phyloP scores from a whole-genome alignment of 2,113 vertebrate genomes.

The Gallinago paraguaiae region DNA sequence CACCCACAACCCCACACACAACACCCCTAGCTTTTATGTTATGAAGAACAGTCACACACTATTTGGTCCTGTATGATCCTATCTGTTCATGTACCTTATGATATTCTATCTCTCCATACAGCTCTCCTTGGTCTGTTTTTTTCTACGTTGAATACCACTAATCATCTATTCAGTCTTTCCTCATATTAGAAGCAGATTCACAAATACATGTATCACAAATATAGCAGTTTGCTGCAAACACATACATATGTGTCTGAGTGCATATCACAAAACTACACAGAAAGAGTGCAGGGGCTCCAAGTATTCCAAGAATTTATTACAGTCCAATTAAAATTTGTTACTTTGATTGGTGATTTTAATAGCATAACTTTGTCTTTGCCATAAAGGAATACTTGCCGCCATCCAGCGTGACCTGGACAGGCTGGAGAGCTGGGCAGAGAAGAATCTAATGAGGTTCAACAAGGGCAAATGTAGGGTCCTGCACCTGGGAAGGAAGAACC shows the following conservation, averaged over 20 bases:
- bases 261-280: not conserved
- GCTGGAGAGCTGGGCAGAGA: no score
- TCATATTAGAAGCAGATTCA: not conserved
- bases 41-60: not conserved
- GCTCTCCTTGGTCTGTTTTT: not conserved
- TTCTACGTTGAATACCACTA: not conserved
- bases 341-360: not conserved
- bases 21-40: not conserved
- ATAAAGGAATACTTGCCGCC: not conserved
- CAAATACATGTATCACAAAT: not conserved
- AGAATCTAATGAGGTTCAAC: no score
- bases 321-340: not conserved
- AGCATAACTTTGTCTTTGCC: not conserved
- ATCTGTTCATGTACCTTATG: not conserved
- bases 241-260: not conserved
- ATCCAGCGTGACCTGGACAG: no score
- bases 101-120: not conserved
- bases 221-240: not conserved
- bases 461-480: no score
- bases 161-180: not conserved
- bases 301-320: not conserved
- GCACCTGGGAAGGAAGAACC: no score
- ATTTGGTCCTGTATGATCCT: not conserved
- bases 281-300: not conserved
- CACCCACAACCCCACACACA: no score